These are phyloP conservation scores for Thaleichthys pacificus DNA, from an alignment of 2,797 vertebrate genomes.

Conservation along the genomic window DNA sequence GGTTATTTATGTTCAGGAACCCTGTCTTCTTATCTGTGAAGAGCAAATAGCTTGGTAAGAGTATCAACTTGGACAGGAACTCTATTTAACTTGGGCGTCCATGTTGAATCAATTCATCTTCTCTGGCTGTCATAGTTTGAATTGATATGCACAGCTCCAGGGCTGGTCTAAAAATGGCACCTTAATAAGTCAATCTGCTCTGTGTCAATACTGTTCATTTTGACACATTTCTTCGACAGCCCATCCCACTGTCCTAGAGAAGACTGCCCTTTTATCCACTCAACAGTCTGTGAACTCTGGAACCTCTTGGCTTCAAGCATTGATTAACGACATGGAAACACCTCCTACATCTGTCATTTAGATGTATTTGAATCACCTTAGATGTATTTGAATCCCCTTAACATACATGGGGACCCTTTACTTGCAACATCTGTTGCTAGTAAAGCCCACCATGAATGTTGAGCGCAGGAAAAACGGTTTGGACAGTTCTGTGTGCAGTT, in stretches of 20 bases:
- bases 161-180: slow-evolving; percentile 61
- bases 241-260: slow-evolving; percentile 9
- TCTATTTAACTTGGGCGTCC: slow-evolving; percentile 44
- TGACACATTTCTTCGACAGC: slow-evolving; percentile 18
- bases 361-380: neutral
- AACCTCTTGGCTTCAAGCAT: slow-evolving; percentile 25
- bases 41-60: neutral
- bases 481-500: neutral
- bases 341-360: slow-evolving; percentile 39
- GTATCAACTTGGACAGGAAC: slow-evolving; percentile 44
- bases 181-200: slow-evolving; percentile 63
- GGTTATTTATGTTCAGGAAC: neutral
- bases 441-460: no score
- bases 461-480: neutral
- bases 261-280: slow-evolving; percentile 43
- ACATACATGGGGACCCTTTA: no score
- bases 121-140: slow-evolving; percentile 57
- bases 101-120: slow-evolving; percentile 60
- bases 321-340: slow-evolving; percentile 40
- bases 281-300: slow-evolving; percentile 16
- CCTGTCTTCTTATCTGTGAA: neutral
- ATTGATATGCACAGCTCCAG: slow-evolving; percentile 61
- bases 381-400: neutral
- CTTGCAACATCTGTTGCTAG: no score
- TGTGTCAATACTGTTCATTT: slow-evolving; percentile 45